Evolutionary conservation across 2,797 vertebrate genomes (phyloP), one percentile per base, ranked within the genome.

Genomic region (Anabas testudineus): DNA sequence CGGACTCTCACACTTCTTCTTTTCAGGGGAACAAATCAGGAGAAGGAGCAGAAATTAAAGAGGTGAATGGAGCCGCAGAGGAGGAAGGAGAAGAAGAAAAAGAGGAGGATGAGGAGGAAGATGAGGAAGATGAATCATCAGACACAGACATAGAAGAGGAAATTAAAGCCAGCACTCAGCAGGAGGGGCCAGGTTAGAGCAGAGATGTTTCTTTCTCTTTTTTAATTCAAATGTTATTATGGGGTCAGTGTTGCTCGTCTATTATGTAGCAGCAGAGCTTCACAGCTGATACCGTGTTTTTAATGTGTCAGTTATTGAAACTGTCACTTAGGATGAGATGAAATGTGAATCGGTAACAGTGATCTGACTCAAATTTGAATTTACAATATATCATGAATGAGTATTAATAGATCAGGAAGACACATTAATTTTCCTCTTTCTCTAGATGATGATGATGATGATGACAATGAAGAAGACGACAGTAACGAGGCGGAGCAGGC

Each of bases 81-180:
- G 78, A 64, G 5, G 76, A 76, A 0, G 78, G 53, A 14, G 6
- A 26, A 0, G 79, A 87, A 0, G 77, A 77, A 0, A 85, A 85
- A 0, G 87, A 82, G 0, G 83, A 81, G 0, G 93, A 92, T 0
- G 94, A 94, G 0, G 94, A 95, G 0, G 95, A 95, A 0, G 94
- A 95, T 0, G 94, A 96, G 0, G 94, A 95, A 2, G 95, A 96
- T 0, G 87, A 91, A 1, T 96, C 95, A 0, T 95, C 95, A 4
- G 95, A 95, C 48, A 89, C 94, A 0, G 95, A 96, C 61, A 94
- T 96, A 0, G 95, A 96, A 22, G 93, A 94, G 2, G 96, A 96
- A 61, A 91, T 95, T 10, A 76, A 91, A 67, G 91, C 93, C 80
- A 93, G 93, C 74, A 67, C 82, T 19, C 86, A 82, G 26, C 88